These are phyloP conservation scores for Elephantulus edwardii DNA, from an alignment of 2,113 vertebrate genomes.

Conservation along the genomic window DNA sequence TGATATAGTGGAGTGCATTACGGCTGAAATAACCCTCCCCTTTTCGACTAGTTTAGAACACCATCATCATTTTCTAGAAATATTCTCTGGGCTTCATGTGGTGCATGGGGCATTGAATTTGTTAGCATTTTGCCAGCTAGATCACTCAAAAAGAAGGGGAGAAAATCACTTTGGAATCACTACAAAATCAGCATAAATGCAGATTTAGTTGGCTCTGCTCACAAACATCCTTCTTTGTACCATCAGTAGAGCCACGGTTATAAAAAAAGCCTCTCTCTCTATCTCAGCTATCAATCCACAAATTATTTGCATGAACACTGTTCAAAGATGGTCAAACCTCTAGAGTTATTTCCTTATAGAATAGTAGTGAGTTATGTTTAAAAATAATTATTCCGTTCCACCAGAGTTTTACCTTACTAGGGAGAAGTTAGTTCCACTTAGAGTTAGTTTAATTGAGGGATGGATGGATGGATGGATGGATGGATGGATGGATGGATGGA, in stretches of 20 bases:
- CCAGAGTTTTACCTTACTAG: background rate
- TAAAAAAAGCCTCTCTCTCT: conserved; percentile 35
- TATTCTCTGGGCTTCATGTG: conserved; percentile 69
- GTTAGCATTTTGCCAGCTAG: conserved; percentile 73
- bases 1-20: conserved; percentile 75
- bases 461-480: background rate
- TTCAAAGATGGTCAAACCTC: conserved; percentile 14
- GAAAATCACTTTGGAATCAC: conserved; percentile 58
- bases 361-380: background rate
- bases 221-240: conserved; percentile 55
- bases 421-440: background rate
- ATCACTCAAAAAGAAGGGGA: conserved; percentile 59
- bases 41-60: conserved; percentile 77
- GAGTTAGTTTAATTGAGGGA: background rate
- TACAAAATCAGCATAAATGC: conserved; percentile 69
- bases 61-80: conserved; percentile 80
- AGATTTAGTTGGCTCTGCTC: conserved; percentile 73
- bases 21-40: conserved; percentile 76
- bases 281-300: conserved; percentile 20
- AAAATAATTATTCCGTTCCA: background rate
- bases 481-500: background rate
- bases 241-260: conserved; percentile 52
- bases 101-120: conserved; percentile 71
- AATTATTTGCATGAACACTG: conserved; percentile 16
- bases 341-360: background rate